Evolutionary conservation across 2,888 invertebrate genomes (phyloP).

Genomic region (Drosophila trichaetosa): DNA sequence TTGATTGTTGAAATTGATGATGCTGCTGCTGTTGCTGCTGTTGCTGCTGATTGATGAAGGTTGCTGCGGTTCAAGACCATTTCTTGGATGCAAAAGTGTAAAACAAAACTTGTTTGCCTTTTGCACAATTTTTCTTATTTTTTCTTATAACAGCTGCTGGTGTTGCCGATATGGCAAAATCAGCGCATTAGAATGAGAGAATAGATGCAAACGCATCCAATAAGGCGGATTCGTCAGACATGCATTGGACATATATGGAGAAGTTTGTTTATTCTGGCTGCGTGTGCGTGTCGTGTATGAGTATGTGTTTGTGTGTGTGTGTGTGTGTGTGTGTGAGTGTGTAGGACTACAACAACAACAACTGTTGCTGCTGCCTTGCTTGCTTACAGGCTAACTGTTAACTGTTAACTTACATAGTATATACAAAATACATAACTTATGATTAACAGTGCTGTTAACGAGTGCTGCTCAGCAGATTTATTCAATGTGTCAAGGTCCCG

Average conservation of each 20-base stretch:
- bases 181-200: constrained; percentile 37
- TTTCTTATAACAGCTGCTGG: constrained; percentile 19
- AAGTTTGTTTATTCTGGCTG: background rate
- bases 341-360: constrained; percentile 63
- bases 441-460: constrained; percentile 33
- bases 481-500: constrained; percentile 68
- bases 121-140: constrained; percentile 9
- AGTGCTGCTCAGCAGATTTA: constrained; percentile 9
- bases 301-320: background rate
- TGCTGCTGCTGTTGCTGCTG: constrained; percentile 18
- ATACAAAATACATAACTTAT: constrained; percentile 55
- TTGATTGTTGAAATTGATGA: constrained; percentile 26
- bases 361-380: constrained; percentile 40
- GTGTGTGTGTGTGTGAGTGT: constrained; percentile 4
- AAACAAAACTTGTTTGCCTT: constrained; percentile 9
- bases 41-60: constrained; percentile 29
- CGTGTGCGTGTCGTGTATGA: background rate
- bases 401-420: constrained; percentile 33
- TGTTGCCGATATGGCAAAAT: constrained; percentile 1
- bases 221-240: constrained; percentile 52
- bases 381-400: constrained; percentile 27
- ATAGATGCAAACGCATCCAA: constrained; percentile 17
- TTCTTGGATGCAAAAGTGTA: constrained; percentile 13
- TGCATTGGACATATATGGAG: constrained; percentile 59
- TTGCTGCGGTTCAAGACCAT: constrained; percentile 32